Evolutionary conservation across 2,888 invertebrate species (phyloP).

Genomic region (Serripes groenlandicus): DNA sequence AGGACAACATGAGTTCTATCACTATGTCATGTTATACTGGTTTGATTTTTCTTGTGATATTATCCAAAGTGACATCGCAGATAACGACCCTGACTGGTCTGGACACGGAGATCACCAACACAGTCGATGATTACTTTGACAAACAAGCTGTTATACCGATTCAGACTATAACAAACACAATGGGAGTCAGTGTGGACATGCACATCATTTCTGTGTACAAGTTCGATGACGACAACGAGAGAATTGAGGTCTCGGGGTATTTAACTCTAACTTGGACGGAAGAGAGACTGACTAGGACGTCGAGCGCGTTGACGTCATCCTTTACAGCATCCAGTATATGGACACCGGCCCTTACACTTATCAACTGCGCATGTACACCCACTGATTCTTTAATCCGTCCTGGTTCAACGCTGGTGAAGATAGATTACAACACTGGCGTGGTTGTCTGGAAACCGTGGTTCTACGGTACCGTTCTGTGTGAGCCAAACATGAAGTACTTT

Average conservation of each 20-base stretch:
- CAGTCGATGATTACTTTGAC: conserved; percentile 31
- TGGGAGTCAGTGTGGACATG: conserved; percentile 34
- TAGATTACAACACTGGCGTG: conserved; percentile 25
- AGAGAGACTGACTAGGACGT: conserved; percentile 19
- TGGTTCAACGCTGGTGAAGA: conserved; percentile 15
- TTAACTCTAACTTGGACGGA: conserved; percentile 43
- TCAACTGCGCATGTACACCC: conserved; percentile 20
- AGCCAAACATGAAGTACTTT: conserved; percentile 34
- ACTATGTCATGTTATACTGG: too few relatives aligned
- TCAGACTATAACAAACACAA: conserved; percentile 21
- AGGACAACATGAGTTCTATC: too few relatives aligned
- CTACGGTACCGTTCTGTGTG: conserved; percentile 26
- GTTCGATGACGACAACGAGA: conserved; percentile 31
- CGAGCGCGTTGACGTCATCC: conserved; percentile 23
- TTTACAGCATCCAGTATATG: conserved; percentile 29
- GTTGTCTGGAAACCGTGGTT: conserved; percentile 40
- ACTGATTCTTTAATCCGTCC: conserved; percentile 11
- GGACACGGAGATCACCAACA: not conserved
- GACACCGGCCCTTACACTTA: conserved; percentile 28
- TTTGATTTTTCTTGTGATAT: too few relatives aligned
- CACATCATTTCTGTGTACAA: conserved; percentile 32
- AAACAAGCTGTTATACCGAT: conserved; percentile 30
- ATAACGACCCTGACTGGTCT: conserved; percentile 14
- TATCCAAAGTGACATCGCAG: not conserved
- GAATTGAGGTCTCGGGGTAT: conserved; percentile 30